Evolutionary conservation across 2,113 vertebrate genomes (phyloP), one percentile per base, ranked within the genome.

Genomic region (Saccopteryx leptura): DNA sequence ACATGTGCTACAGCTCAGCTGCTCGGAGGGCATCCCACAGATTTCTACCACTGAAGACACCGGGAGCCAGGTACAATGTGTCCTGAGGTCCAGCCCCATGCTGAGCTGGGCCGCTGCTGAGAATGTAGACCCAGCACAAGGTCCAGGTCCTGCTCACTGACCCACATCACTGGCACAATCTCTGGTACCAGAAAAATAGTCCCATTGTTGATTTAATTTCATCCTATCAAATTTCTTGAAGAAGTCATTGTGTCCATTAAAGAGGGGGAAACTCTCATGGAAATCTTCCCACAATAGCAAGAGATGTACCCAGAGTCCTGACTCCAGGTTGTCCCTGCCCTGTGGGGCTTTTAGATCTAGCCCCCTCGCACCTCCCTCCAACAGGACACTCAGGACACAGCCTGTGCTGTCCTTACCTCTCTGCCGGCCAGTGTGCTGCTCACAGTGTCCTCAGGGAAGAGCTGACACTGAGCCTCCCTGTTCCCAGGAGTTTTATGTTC

Each of bases 1-100:
- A 26, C 39, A 91, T 0, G 15, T 85, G 46, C 97, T 99, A 72
- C 97, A 98, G 82, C 90, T 99, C 65, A 10, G 97, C 19, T 99
- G 99, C 81, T 61, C 84, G 0, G 82, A 92, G 66, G 1, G 52
- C 2, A 90, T 39, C 0, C n/a, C 92, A n/a, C 97, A 69, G 81
- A 97, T 99, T 4, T 15, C 91, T 3, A 5, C 98, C 93, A 71
- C 85, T 8, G 83, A 97, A 92, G 84, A 65, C 48, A 91, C 94
- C 0, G 89, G 97, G 1, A 98, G 85, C 84, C 98, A 99, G 99
- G 99, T 99, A 98, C 1, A 1, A 28, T 2, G 11, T 5, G 5
- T 8, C 65, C 21, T 3, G 7, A 46, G 7, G 4, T 28, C 31
- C 61, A 56, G 66, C 5, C 66, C 46, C 56, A 2, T 0, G 11